Percentiles rank a stretch among this genome's conserved stretches.
These are phyloP conservation scores for Melanostigma gelatinosum DNA, from an alignment of 2,113 vertebrate genomes.

Conservation along the genomic window DNA sequence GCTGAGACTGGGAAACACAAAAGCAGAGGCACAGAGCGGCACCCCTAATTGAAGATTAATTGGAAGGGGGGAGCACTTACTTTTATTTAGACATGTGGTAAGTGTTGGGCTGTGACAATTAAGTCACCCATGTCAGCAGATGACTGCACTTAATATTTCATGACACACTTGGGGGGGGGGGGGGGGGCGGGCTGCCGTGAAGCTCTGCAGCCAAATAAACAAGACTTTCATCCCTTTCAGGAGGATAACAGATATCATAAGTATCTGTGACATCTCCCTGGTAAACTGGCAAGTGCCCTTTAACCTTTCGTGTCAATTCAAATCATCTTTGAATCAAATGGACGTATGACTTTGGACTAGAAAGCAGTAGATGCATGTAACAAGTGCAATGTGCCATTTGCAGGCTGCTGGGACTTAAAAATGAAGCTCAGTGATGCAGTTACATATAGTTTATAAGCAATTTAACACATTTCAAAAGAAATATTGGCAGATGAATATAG, in stretches of 20 bases:
- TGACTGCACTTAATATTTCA: constrained; percentile 84
- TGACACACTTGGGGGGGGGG: constrained; percentile 56
- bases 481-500: neutral
- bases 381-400: constrained; percentile 6
- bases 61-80: constrained; percentile 63
- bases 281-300: constrained; percentile 10
- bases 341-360: neutral
- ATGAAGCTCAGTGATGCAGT: neutral
- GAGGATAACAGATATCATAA: constrained; percentile 12
- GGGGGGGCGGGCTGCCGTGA: neutral
- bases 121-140: constrained; percentile 75
- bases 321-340: constrained; percentile 16
- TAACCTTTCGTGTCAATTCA: constrained; percentile 38
- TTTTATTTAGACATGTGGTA: constrained; percentile 82
- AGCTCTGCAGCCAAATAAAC: neutral
- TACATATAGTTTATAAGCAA: neutral
- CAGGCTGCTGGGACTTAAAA: too few species aligned
- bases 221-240: constrained; percentile 10
- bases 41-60: constrained; percentile 78
- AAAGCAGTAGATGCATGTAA: constrained; percentile 8
- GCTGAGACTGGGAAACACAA: constrained; percentile 64
- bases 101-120: constrained; percentile 66
- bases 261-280: constrained; percentile 13
- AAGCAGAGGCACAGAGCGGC: constrained; percentile 69
- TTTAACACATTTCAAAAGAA: neutral